A percentile compares a stretch with the other conserved stretches of the same genome.
These are phyloP conservation scores for Melanocharis versteri DNA, from an alignment of 2,113 vertebrate species.

Conservation along the genomic window DNA sequence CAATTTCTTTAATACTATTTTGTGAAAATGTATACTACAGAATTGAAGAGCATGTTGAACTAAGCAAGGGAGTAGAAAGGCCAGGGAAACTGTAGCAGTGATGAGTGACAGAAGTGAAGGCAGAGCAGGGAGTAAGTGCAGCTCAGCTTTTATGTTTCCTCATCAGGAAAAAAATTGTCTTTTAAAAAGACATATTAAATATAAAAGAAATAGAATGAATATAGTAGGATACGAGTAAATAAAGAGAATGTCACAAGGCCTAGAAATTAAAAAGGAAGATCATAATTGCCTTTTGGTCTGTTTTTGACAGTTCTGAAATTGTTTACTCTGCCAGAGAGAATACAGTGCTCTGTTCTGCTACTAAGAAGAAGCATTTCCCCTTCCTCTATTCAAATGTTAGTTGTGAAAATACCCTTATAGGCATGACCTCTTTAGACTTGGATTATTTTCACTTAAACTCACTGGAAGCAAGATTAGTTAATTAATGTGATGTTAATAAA, in stretches of 20 bases:
- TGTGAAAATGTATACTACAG: not conserved
- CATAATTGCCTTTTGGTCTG: not conserved
- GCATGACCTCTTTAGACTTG: not conserved
- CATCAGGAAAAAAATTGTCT: not conserved
- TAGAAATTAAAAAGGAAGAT: not conserved
- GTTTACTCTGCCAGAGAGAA: not conserved
- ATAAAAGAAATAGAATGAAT: not conserved
- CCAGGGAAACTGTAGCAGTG: not conserved
- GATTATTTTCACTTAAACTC: conserved; percentile 1
- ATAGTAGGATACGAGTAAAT: not conserved
- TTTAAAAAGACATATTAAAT: not conserved
- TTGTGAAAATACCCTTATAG: not conserved
- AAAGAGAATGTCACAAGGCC: not conserved
- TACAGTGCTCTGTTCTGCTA: not conserved
- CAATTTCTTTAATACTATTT: not conserved
- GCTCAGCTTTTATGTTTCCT: not conserved
- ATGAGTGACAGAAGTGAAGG: not conserved
- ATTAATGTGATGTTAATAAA: not conserved
- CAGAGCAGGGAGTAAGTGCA: not conserved
- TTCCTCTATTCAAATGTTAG: not conserved
- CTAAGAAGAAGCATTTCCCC: conserved; percentile 13
- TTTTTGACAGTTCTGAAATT: not conserved
- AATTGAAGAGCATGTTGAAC: not conserved
- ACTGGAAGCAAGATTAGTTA: not conserved
- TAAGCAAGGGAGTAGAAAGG: not conserved